These are phyloP conservation scores for Mythimna impura DNA, from an alignment of 2,888 invertebrate species.

Conservation along the genomic window DNA sequence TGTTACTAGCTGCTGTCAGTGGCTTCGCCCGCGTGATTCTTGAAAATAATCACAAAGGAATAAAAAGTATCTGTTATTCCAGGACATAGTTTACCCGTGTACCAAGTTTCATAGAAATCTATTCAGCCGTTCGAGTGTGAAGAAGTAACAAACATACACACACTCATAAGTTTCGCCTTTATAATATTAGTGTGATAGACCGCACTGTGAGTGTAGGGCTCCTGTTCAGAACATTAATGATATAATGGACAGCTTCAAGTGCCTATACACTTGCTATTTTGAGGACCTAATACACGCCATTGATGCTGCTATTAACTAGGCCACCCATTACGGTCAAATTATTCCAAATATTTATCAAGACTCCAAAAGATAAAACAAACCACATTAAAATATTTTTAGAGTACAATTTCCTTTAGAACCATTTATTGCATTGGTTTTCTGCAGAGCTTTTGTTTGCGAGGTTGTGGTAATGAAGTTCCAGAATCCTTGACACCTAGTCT, in stretches of 20 bases:
- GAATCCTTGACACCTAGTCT: not conserved
- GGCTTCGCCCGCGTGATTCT: too few species aligned
- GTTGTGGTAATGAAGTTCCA: not conserved
- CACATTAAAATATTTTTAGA: not conserved
- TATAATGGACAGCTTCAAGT: not conserved
- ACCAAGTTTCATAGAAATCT: too few species aligned
- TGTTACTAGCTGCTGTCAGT: too few species aligned
- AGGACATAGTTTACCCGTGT: too few species aligned
- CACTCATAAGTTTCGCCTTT: too few species aligned
- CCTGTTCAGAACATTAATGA: not conserved
- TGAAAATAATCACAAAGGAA: too few species aligned
- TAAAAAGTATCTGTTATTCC: too few species aligned
- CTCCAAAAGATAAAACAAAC: not conserved
- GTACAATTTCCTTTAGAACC: not conserved
- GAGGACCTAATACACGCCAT: not conserved
- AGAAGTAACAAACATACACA: too few species aligned
- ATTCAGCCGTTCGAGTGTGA: too few species aligned
- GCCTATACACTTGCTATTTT: not conserved
- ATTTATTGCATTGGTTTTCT: slow-evolving; percentile 20
- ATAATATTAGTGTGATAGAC: not conserved
- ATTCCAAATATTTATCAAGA: not conserved
- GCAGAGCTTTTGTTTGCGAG: slow-evolving; percentile 8
- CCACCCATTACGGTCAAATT: too few species aligned
- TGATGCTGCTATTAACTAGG: not conserved
- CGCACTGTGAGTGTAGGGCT: not conserved